Conservation (phyloP, 2,113 vertebrate species). For the Aplodontia rufa region DNA sequence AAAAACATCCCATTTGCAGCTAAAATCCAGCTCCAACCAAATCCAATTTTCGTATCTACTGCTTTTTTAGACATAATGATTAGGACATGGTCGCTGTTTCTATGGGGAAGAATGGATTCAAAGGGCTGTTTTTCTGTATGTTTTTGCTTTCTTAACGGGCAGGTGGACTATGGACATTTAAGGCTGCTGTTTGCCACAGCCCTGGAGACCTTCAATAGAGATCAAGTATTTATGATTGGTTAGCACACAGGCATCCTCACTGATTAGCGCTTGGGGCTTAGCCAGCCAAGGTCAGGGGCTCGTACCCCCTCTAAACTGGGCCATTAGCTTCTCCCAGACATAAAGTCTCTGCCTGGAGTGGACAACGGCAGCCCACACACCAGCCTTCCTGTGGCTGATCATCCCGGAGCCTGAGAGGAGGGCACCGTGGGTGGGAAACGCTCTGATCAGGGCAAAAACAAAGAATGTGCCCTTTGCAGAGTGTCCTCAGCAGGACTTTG, state of each 20-base stretch:
- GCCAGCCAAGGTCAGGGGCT: conserved; percentile 10
- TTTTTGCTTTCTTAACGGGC: neutral
- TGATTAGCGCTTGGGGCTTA: neutral
- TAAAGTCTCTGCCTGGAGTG: neutral
- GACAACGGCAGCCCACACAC: neutral
- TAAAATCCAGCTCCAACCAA: conserved; percentile 59
- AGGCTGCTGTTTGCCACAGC: neutral
- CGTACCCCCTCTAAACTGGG: neutral
- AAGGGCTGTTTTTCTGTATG: neutral
- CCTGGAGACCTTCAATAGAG: conserved; percentile 9
- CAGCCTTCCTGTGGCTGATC: neutral
- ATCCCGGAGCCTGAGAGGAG: neutral
- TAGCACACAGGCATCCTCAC: neutral
- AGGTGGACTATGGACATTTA: neutral
- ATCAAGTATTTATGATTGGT: conserved; percentile 20
- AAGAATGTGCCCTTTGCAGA: neutral
- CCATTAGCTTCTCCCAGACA: neutral
- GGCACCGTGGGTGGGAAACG: neutral
- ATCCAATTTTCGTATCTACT: conserved; percentile 51
- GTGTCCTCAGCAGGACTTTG: neutral
- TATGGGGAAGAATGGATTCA: conserved; percentile 52
- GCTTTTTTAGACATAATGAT: conserved; percentile 65
- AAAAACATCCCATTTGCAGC: conserved; percentile 67
- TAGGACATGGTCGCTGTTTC: conserved; percentile 45
- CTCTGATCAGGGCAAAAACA: neutral